Conservation (phyloP, 1,140 invertebrate genomes). For the Hormaphis cornu region DNA sequence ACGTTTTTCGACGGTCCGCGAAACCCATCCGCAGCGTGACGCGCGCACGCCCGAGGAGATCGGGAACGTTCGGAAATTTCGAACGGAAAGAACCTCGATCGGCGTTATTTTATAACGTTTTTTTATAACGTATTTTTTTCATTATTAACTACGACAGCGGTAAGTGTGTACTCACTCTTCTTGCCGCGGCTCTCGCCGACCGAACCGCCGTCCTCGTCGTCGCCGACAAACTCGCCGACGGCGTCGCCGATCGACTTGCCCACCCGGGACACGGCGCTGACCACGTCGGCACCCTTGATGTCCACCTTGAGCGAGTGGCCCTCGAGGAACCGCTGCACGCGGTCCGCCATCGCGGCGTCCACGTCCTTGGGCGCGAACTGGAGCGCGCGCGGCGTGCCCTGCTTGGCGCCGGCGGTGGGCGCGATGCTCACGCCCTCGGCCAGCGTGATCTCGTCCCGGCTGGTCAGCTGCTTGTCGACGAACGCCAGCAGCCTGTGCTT, state of each 20-base stretch:
- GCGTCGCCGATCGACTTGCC: conserved; percentile 65
- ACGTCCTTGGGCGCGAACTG: conserved; percentile 45
- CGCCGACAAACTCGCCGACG: conserved; percentile 46
- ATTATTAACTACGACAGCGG: neutral
- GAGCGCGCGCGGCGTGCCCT: conserved; percentile 55
- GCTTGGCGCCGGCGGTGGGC: conserved; percentile 49
- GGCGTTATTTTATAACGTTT: no score
- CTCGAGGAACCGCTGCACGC: conserved; percentile 62
- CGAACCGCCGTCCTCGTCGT: conserved; percentile 43
- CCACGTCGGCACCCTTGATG: conserved; percentile 70
- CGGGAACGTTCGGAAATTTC: no score
- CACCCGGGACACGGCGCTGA: conserved; percentile 64
- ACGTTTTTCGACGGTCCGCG: no score
- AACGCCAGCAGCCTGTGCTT: conserved; percentile 75
- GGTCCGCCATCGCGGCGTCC: conserved; percentile 55
- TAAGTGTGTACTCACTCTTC: conserved; percentile 33
- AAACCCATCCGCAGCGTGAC: no score
- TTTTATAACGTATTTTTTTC: no score
- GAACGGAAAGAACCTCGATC: no score
- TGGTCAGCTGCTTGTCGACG: conserved; percentile 65
- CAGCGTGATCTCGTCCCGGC: conserved; percentile 65
- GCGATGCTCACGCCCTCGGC: conserved; percentile 71
- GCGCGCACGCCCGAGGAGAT: no score
- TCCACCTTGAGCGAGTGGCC: conserved; percentile 73
- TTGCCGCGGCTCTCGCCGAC: conserved; percentile 47